phyloP scores from a whole-genome alignment of 2,797 vertebrate genomes.

The Danionella dracula region DNA sequence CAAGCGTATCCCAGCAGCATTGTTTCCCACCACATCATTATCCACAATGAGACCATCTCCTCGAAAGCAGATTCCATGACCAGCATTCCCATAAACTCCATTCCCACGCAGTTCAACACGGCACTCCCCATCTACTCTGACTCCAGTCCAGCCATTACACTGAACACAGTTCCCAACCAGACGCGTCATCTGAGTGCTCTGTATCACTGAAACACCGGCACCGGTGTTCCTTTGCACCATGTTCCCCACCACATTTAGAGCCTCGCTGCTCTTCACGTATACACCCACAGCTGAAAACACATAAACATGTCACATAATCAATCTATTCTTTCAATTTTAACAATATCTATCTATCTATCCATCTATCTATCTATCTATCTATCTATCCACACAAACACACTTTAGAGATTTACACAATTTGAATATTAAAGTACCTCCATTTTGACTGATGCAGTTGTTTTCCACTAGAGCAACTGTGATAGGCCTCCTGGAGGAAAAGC shows the following conservation, averaged over 20 bases:
- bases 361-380: too few relatives aligned
- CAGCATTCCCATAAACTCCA: conserved; percentile 81
- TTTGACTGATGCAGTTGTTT: conserved; percentile 82
- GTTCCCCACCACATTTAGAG: conserved; percentile 78
- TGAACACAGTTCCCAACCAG: conserved; percentile 82
- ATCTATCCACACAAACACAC: too few relatives aligned
- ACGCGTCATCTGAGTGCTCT: conserved; percentile 80
- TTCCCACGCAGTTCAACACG: conserved; percentile 84
- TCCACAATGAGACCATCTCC: conserved; percentile 78
- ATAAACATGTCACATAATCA: neutral
- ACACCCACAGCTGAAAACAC: conserved; percentile 76
- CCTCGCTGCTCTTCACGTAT: conserved; percentile 84
- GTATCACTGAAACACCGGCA: conserved; percentile 75
- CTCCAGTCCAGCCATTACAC: conserved; percentile 74
- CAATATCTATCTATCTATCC: too few relatives aligned
- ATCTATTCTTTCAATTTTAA: too few relatives aligned
- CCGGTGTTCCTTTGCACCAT: conserved; percentile 76
- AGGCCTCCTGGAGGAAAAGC: conserved; percentile 65
- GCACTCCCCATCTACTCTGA: conserved; percentile 79
- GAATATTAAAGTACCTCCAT: too few relatives aligned
- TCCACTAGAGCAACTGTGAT: conserved; percentile 81
- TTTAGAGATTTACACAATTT: conserved; percentile 23
- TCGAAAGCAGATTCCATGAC: conserved; percentile 76
- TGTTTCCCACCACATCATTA: conserved; percentile 84
- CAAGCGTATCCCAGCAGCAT: conserved; percentile 75